Evolutionary conservation across 2,797 vertebrate species (phyloP).

Genomic region (Clamator glandarius): DNA sequence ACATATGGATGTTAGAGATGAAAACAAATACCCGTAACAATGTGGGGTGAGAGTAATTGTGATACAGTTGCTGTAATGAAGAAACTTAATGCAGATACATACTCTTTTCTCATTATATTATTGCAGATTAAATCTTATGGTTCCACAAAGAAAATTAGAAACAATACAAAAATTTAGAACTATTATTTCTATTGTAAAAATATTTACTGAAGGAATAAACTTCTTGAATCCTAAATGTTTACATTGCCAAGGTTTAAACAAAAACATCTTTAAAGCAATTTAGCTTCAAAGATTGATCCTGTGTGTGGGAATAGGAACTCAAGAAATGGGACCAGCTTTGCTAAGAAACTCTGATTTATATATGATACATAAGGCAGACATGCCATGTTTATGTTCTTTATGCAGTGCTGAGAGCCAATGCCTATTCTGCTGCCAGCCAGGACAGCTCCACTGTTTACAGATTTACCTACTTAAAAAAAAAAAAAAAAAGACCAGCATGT

Average conservation of each 20-base stretch:
- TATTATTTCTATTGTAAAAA: conserved; percentile 19
- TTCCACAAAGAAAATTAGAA: neutral
- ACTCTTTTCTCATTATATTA: neutral
- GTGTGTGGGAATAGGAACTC: conserved; percentile 18
- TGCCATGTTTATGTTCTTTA: conserved; percentile 6
- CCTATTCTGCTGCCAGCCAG: conserved; percentile 14
- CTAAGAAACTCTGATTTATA: conserved; percentile 19
- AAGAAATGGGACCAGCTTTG: neutral
- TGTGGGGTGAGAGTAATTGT: neutral
- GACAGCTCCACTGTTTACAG: neutral
- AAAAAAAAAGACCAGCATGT: neutral
- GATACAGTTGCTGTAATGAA: neutral
- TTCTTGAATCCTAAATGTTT: conserved; percentile 31
- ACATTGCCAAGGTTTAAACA: neutral
- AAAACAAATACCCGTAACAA: neutral
- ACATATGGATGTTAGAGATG: neutral
- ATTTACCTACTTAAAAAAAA: conserved; percentile 24
- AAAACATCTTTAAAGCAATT: conserved; percentile 40
- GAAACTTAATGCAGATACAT: neutral
- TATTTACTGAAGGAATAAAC: conserved; percentile 39
- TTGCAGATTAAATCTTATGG: neutral
- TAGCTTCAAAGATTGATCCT: conserved; percentile 20
- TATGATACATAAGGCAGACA: neutral
- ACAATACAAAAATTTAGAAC: neutral
- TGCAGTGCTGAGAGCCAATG: neutral